These are phyloP conservation scores for Tokudaia muenninki DNA, from an alignment of 2,797 vertebrate species.

Conservation along the genomic window DNA sequence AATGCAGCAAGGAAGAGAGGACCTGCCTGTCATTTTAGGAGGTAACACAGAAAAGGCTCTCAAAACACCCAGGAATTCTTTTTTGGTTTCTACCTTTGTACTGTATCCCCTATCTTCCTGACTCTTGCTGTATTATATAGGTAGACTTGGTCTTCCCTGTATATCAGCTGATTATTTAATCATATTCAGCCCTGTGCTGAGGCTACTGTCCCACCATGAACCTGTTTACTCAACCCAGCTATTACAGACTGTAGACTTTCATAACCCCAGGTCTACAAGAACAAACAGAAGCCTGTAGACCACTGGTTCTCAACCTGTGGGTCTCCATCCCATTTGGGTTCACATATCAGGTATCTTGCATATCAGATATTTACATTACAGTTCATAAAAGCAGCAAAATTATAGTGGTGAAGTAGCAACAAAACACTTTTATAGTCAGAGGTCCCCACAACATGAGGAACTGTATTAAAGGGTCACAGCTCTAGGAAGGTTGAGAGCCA, in stretches of 20 bases:
- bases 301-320: not conserved
- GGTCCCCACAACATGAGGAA: not conserved
- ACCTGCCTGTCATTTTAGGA: not conserved
- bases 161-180: not conserved
- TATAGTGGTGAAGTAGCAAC: not conserved
- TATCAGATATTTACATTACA: not conserved
- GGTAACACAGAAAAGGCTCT: not conserved
- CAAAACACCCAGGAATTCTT: not conserved
- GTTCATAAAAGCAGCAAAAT: not conserved
- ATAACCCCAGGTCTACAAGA: not conserved
- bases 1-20: not conserved
- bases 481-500: not conserved
- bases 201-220: not conserved
- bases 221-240: not conserved
- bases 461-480: not conserved
- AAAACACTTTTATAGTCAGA: not conserved
- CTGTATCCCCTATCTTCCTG: constrained; percentile 2
- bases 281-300: not conserved
- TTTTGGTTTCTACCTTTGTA: constrained; percentile 42
- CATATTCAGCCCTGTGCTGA: not conserved
- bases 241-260: not conserved
- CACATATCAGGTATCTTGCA: not conserved
- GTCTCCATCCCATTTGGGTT: not conserved
- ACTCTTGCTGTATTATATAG: not conserved
- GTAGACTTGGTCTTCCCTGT: not conserved